A percentile compares a stretch with the other conserved stretches of the same genome.
phyloP scores from a whole-genome alignment of 2,113 vertebrate species.

The Brachirus orientalis region DNA sequence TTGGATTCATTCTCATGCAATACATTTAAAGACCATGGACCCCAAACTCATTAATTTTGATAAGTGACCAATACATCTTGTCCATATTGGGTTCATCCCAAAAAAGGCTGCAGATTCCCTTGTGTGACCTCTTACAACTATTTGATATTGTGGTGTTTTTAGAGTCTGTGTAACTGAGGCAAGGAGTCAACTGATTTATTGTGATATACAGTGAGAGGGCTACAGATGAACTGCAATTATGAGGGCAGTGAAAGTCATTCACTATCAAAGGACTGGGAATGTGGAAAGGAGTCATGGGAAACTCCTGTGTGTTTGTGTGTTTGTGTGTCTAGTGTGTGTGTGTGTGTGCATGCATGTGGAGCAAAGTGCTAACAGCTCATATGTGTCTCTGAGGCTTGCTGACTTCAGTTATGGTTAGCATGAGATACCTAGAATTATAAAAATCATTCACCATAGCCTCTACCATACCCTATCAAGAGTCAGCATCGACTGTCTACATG shows the following conservation, averaged over 20 bases:
- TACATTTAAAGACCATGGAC: not conserved
- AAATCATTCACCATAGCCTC: too few relatives aligned
- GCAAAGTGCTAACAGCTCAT: not conserved
- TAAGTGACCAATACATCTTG: slow-evolving; percentile 12
- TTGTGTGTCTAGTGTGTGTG: slow-evolving; percentile 9
- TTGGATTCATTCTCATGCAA: too few relatives aligned
- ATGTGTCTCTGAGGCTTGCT: not conserved
- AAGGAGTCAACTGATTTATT: slow-evolving; percentile 59
- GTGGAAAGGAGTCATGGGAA: slow-evolving; percentile 41
- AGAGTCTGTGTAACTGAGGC: slow-evolving; percentile 37
- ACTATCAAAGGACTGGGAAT: slow-evolving; percentile 18
- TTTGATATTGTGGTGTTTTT: slow-evolving; percentile 40
- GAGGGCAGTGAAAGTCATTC: slow-evolving; percentile 47
- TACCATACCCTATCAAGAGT: too few relatives aligned
- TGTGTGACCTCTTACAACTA: slow-evolving; percentile 6
- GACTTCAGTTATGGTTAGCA: not conserved
- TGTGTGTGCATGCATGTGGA: slow-evolving; percentile 10
- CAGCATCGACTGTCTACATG: too few relatives aligned
- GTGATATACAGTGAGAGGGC: slow-evolving; percentile 43
- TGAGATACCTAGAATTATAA: not conserved
- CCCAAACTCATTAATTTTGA: slow-evolving; percentile 1
- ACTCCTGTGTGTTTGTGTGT: slow-evolving; percentile 4
- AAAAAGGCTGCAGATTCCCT: not conserved
- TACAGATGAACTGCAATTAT: slow-evolving; percentile 30
- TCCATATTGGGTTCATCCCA: not conserved